Evolutionary conservation across 2,888 invertebrate species (phyloP), one percentile per base, ranked within the genome.

Genomic region (Drosophila borealis): DNA sequence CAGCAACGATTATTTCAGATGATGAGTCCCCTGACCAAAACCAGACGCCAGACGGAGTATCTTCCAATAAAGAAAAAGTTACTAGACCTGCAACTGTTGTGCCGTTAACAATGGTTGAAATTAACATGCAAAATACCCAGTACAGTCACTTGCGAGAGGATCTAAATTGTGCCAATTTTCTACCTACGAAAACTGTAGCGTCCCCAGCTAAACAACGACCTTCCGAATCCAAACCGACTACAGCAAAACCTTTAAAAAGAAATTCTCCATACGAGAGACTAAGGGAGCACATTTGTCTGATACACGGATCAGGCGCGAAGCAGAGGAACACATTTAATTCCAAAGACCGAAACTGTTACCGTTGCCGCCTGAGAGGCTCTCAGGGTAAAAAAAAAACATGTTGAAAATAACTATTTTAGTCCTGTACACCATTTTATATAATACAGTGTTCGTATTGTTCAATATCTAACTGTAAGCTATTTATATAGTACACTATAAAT

Each of bases 51-150:
- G 11, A 5, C n/a, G 36, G 11, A 17, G 34, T 8, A 2, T 2
- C 37, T 10, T 39, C 44, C 2, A 34, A 21, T 4, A 19, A 34
- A 2, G 39, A 13, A 13, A 8, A 19, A 10, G 17, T 17, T 8
- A 4, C 50, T 4, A 5, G 17, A 1, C 1, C 48, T 6, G 0
- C 10, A 14, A n/a, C 37, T 11, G n/a, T 37, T 6, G 17, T 44
- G 3, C 67, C 89, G 0, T 11, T 76, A 10, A 41, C 83, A 5
- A 85, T 85, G 84, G 84, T 85, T 6, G 84, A 81, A 41, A 85
- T 85, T 4, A 85, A 88, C 39, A 88, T 85, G 80, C 49, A 65
- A 13, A 70, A 77, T 14, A 0, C 57, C 0, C 63, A 80, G 11
- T 13, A 74, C n/a, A 70, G 46, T 10, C 64, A 81, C 36, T 42